These are phyloP conservation scores for Barbus barbus DNA, from an alignment of 2,113 vertebrate genomes.

Conservation along the genomic window DNA sequence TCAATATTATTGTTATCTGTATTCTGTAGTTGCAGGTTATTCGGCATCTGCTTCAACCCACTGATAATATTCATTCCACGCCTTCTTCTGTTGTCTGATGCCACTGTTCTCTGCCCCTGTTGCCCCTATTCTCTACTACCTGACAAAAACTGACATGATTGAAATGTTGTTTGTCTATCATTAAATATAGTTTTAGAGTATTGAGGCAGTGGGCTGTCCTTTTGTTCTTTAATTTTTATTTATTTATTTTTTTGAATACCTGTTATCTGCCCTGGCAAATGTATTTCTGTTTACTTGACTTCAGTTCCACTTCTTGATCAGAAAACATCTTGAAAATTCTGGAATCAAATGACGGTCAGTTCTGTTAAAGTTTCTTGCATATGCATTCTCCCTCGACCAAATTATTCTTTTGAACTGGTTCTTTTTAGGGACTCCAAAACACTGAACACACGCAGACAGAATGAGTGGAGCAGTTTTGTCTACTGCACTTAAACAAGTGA, in stretches of 20 bases:
- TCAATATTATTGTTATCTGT: slow-evolving; percentile 92
- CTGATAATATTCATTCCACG: slow-evolving; percentile 92
- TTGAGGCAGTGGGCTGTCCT: no score
- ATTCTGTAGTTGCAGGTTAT: slow-evolving; percentile 89
- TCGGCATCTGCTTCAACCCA: slow-evolving; percentile 97
- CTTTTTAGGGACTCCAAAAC: no score
- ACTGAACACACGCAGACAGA: no score
- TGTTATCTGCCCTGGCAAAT: slow-evolving; percentile 85
- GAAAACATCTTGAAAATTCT: background rate
- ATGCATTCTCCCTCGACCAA: background rate
- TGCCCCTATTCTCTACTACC: background rate
- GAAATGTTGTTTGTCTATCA: background rate
- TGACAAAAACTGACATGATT: background rate
- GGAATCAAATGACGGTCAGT: background rate
- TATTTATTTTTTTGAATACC: slow-evolving; percentile 63
- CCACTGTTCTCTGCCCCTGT: background rate
- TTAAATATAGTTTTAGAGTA: background rate
- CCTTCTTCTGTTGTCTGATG: slow-evolving; percentile 82
- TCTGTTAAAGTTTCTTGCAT: background rate
- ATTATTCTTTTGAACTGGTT: background rate
- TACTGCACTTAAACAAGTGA: no score
- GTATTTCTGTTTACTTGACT: slow-evolving; percentile 91
- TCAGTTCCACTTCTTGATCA: slow-evolving; percentile 85
- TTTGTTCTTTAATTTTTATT: background rate
- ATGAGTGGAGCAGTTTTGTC: no score